Conservation (phyloP, 2,888 invertebrate genomes). For the Orthosia gothica region DNA sequence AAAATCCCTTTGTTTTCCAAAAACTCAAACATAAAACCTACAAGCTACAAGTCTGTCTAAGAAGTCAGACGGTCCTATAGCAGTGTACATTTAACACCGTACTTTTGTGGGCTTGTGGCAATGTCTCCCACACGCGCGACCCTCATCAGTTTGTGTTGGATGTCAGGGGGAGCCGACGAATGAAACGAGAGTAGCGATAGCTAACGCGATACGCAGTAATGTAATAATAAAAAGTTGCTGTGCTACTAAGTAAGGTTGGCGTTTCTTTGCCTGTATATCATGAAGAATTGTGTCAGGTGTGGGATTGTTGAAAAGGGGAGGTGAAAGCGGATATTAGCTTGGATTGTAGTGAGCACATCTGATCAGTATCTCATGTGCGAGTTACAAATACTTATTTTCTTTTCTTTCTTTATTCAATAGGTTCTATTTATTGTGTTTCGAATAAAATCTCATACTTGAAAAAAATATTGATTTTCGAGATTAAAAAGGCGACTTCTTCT, state of each 20-base stretch:
- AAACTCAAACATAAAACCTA: constrained; percentile 21
- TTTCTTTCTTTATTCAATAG: too few relatives aligned
- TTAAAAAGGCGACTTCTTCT: too few relatives aligned
- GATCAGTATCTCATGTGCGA: too few relatives aligned
- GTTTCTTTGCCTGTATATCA: constrained; percentile 17
- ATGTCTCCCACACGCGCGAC: constrained; percentile 72
- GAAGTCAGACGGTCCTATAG: constrained; percentile 44
- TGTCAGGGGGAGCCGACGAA: constrained; percentile 60
- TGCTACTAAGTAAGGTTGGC: constrained; percentile 17
- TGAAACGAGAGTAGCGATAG: constrained; percentile 47
- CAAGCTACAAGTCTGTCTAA: constrained; percentile 31
- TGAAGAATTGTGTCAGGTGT: constrained; percentile 22
- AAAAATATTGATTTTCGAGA: too few relatives aligned
- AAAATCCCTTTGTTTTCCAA: constrained; percentile 10
- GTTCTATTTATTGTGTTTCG: too few relatives aligned
- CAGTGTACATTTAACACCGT: constrained; percentile 58
- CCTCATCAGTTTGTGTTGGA: constrained; percentile 75
- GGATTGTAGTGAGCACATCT: too few relatives aligned
- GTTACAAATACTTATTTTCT: too few relatives aligned
- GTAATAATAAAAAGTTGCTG: constrained; percentile 46
- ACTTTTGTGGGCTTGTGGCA: constrained; percentile 70
- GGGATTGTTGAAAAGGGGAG: not conserved
- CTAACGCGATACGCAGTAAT: constrained; percentile 43
- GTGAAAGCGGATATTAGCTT: not conserved
- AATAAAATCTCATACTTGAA: too few relatives aligned